These are phyloP conservation scores for Intellagama lesueurii DNA, from an alignment of 2,797 vertebrate genomes.

Conservation along the genomic window DNA sequence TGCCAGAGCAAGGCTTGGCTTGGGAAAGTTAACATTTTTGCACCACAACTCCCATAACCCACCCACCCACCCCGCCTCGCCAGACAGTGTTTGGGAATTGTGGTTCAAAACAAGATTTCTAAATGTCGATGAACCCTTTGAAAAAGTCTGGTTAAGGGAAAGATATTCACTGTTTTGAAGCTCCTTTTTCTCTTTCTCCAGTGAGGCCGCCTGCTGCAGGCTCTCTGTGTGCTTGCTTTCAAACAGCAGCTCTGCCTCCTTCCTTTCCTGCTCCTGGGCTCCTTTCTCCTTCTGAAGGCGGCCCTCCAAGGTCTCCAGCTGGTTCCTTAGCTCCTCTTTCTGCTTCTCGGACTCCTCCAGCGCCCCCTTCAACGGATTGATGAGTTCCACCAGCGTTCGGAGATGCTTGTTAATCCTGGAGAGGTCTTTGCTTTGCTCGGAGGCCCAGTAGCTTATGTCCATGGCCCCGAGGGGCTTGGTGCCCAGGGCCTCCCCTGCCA, in stretches of 20 bases:
- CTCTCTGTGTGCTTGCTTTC: constrained; percentile 69
- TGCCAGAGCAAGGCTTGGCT: no score
- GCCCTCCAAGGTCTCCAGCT: constrained; percentile 71
- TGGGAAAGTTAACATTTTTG: not conserved
- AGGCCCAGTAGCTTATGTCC: constrained; percentile 87
- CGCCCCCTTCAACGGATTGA: constrained; percentile 80
- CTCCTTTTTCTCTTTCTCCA: constrained; percentile 79
- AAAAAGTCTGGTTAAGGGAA: not conserved
- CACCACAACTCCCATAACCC: no score
- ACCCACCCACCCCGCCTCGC: no score
- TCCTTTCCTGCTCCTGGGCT: constrained; percentile 62
- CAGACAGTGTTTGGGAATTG: no score
- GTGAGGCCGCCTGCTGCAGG: constrained; percentile 73
- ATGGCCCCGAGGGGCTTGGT: constrained; percentile 78
- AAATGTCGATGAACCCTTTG: not conserved
- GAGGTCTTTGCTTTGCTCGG: constrained; percentile 88
- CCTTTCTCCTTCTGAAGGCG: constrained; percentile 76
- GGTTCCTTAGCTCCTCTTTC: constrained; percentile 73
- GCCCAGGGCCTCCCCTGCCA: constrained; percentile 77
- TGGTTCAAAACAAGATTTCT: not conserved
- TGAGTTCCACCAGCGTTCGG: constrained; percentile 79
- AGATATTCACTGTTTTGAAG: constrained; percentile 79
- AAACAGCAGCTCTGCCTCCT: constrained; percentile 77
- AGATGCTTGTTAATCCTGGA: constrained; percentile 85
- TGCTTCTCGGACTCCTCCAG: constrained; percentile 76